Base-by-base conservation (phyloP, 2,797 vertebrate species). In the Cynopterus sphinx region DNA sequence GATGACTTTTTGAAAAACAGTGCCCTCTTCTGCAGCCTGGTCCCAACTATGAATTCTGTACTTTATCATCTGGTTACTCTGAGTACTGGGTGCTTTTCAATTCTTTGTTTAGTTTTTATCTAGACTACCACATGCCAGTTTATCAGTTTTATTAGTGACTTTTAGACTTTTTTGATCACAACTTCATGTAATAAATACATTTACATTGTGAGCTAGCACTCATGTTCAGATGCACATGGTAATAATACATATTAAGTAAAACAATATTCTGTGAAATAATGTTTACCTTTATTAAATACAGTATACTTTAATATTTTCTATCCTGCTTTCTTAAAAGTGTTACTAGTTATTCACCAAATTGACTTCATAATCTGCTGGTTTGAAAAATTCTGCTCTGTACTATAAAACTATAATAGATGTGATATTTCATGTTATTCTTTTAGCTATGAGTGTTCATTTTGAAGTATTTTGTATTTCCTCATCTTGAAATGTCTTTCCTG, bases 391-490 rank as follows among this genome's bases (percentile, higher is more conserved):
- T 89, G 19, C 53, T 89, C 21, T 87, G 9, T 74, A 55, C 39
- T 88, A 8, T 57, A 90, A 63, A 90, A 63, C 22, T 65, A 19
- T 68, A 68, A 67, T 68, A 81, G 61, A 31, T 68, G 41, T 16
- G 87, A 49, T 71, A 68, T 91, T 91, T 94, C 9, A 79, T 91
- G 26, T 68, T 84, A 46, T 61, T 57, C 65, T 88, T 94, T 94
- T 82, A 91, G 21, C 17, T 95, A 77, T 57, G 55, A 36, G 5
- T 90, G 81, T 95, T 82, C 11, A 74, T 73, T 77, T 79, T 83
- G 77, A 83, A 46, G n/a, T 68, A 55, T 87, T 95, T 95, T 77
- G 63, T 92, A 61, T 88, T 92, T 90, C 68, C 49, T 82, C 92
- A 93, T 57, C 95, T 89, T 61, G 31, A 91, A 95, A 93, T 92